Base-by-base conservation (phyloP, 2,888 invertebrate species). In the Aphidoletes aphidimyza region DNA sequence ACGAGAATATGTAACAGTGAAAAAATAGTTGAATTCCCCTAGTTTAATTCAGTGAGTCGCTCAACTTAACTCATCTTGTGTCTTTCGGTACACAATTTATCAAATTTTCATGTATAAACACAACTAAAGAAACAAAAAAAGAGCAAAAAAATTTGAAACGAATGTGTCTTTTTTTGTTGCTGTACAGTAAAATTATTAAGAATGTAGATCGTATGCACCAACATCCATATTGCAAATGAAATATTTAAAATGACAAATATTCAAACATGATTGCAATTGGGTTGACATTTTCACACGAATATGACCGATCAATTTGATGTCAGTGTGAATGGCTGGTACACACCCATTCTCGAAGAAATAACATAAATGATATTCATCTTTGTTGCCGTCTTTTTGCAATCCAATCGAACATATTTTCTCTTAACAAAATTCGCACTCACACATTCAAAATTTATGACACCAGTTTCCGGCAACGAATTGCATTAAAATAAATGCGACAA, bases 401-500 rank as follows among this genome's bases (percentile, higher is more conserved):
- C 30, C 26, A 69, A 69, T 69, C 69, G 69, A 69, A 69, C 69
- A 69, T 0, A 69, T 69, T 69, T 69, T 30, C 69, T 14, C 2
- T 2, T 0, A 0, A 30, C 17, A 69, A 69, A 69, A 69, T n/a
- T 22, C 54, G 11, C 17, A 9, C 14, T 5, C 34, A 69, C 69
- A 14, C 34, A 69, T 69, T 69, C n/a, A 14, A 69, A 69, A 69
- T 69, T 69, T 69, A 69, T 69, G 34, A 30, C 69, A 14, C n/a
- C 34, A 69, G 30, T 69, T 69, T 30, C 0, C 11, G 26, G 11
- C 9, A 69, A 30, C 26, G 69, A 14, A 69, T 69, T 69, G 69
- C 69, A 69, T 69, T 69, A 69, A 69, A 69, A 69, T 69, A 26
- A 26, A 54, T 54, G 69, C 30, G 69, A 69, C 34, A 17, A 47